phyloP scores from a whole-genome alignment of 1,140 invertebrate species.

The Asbolus verrucosus region DNA sequence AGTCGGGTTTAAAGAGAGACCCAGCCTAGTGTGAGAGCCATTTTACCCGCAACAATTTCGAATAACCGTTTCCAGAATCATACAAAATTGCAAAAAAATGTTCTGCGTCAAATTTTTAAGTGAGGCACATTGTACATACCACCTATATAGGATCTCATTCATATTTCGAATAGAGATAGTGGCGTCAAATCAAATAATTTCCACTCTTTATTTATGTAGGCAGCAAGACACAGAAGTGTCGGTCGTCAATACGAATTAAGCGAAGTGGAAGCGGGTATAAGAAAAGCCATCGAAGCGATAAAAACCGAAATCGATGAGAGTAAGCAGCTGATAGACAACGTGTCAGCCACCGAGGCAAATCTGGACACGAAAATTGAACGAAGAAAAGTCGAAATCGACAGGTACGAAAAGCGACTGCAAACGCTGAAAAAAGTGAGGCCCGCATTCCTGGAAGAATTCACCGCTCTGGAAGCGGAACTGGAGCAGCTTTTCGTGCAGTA shows the following conservation, averaged over 20 bases:
- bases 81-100: too few species aligned
- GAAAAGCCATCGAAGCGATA: slow-evolving; percentile 76
- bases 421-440: slow-evolving; percentile 96
- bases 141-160: too few species aligned
- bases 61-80: too few species aligned
- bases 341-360: slow-evolving; percentile 86
- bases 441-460: slow-evolving; percentile 97
- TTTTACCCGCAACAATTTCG: too few species aligned
- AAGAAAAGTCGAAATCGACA: slow-evolving; percentile 87
- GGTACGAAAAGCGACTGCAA: slow-evolving; percentile 92
- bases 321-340: slow-evolving; percentile 82
- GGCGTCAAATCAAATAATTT: too few species aligned
- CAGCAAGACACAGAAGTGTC: slow-evolving; percentile 66
- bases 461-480: slow-evolving; percentile 89
- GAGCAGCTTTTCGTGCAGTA: slow-evolving; percentile 89
- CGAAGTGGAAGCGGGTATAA: slow-evolving; percentile 82
- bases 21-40: too few species aligned
- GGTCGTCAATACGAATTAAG: slow-evolving; percentile 84
- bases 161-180: too few species aligned
- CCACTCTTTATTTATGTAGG: too few species aligned
- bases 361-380: slow-evolving; percentile 94
- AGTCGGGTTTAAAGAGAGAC: too few species aligned
- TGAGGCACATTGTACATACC: too few species aligned
- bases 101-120: too few species aligned
- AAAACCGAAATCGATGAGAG: slow-evolving; percentile 79